Evolutionary conservation across 30 jellyfish, hydroid and myxozoan species (phyloP).

Genomic region (Chironex yamaguchii): DNA sequence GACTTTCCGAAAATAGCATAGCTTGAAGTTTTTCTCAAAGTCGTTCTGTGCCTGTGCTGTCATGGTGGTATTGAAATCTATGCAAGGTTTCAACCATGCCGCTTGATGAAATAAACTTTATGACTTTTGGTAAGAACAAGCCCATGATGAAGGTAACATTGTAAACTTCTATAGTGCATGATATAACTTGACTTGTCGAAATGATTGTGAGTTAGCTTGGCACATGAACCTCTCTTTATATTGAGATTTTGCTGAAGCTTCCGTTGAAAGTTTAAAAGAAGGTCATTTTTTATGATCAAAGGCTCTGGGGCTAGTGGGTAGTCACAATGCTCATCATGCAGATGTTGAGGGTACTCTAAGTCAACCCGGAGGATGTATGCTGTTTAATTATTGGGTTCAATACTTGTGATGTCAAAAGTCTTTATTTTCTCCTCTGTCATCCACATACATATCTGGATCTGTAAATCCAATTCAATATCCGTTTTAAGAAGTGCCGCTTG

Average conservation of each 20-base stretch:
- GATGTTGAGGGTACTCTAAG: slow-evolving; percentile 68
- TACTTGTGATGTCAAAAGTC: not conserved
- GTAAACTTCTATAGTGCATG: slow-evolving; percentile 50
- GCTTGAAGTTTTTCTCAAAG: slow-evolving; percentile 75
- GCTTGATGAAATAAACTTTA: slow-evolving; percentile 63
- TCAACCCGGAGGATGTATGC: slow-evolving; percentile 68
- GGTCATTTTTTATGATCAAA: slow-evolving; percentile 6
- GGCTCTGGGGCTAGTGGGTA: slow-evolving; percentile 80
- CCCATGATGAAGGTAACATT: slow-evolving; percentile 48
- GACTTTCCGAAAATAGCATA: slow-evolving; percentile 73
- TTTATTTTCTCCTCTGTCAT: slow-evolving; percentile 32
- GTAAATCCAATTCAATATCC: slow-evolving; percentile 25
- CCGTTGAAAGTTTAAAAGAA: slow-evolving; percentile 17
- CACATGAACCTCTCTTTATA: not conserved
- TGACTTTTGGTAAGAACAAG: slow-evolving; percentile 44
- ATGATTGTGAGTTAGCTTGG: slow-evolving; percentile 69
- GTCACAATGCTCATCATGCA: slow-evolving; percentile 74
- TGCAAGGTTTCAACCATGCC: slow-evolving; percentile 58
- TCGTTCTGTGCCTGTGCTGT: slow-evolving; percentile 52
- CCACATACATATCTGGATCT: slow-evolving; percentile 54
- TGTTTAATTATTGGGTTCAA: too few species aligned
- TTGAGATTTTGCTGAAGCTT: slow-evolving; percentile 3
- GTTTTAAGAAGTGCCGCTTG: slow-evolving; percentile 47
- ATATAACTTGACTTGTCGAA: slow-evolving; percentile 55
- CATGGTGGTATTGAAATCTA: slow-evolving; percentile 62